phyloP scores from a whole-genome alignment of 2,113 vertebrate species.

The Erythrolamprus reginae region DNA sequence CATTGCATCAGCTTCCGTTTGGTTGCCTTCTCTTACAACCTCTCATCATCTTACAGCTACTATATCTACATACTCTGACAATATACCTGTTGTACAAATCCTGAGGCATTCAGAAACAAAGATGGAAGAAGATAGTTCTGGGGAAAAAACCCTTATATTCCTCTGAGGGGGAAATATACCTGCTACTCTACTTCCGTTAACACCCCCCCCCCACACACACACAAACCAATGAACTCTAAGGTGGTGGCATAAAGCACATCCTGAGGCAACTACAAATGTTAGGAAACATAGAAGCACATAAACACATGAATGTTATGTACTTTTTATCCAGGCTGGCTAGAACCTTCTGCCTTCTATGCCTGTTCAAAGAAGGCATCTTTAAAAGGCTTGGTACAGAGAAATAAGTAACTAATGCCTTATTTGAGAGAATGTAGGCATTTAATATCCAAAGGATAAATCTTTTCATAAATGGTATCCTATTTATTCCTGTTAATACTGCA shows the following conservation, averaged over 20 bases:
- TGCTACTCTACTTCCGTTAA: not conserved
- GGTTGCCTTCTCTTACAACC: too few relatives aligned
- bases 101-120: not conserved
- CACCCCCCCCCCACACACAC: too few relatives aligned
- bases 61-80: too few relatives aligned
- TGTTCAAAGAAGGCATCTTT: not conserved
- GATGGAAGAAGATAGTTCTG: not conserved
- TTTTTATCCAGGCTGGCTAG: not conserved
- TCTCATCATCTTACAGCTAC: too few relatives aligned
- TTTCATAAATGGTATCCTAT: not conserved
- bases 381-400: not conserved
- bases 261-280: not conserved
- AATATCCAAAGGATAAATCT: constrained; percentile 12
- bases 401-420: constrained; percentile 30
- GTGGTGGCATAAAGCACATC: not conserved
- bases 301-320: not conserved
- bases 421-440: constrained; percentile 14
- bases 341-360: not conserved
- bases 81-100: not conserved
- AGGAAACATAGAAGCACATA: not conserved
- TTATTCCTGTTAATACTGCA: not conserved
- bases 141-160: not conserved
- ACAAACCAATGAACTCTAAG: not conserved
- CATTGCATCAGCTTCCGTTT: too few relatives aligned
- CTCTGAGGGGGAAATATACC: not conserved